Evolutionary conservation across 2,113 vertebrate species (phyloP), one percentile per base, ranked within the genome.

Genomic region (Alaudala cheleensis): DNA sequence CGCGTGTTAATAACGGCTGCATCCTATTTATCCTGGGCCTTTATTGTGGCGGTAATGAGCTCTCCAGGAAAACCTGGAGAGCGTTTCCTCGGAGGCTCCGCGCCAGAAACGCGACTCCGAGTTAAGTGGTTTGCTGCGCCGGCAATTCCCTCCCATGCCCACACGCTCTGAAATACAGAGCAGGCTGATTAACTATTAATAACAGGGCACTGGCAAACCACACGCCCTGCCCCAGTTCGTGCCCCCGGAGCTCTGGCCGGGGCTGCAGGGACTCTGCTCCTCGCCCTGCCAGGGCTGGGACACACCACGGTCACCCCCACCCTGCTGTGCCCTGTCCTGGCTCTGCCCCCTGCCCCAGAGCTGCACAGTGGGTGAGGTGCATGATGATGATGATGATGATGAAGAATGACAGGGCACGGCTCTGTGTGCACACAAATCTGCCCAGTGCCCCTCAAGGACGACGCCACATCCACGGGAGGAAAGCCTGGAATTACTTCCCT

Each of bases 31-130:
- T 94, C 93, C 84, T 10, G 88, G 93, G 81, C 92, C 88, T 81
- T 83, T 51, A 90, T 78, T 97, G 97, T 93, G 91, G 95, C 89
- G 14, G 70, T 81, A 89, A 87, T 56, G 90, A 97, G 95, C 97
- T 96, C 86, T 97, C 97, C 93, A 97, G 93, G 94, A 91, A 95
- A 89, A 45, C 72, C 89, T 96, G 85, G 96, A 97, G 81, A 93
- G 82, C 74, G 33, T 86, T 80, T 82, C 90, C 88, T 85, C 33
- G 6, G 82, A 74, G 96, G 90, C 92, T 62, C 66, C 50, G 83
- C 62, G 94, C 96, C 95, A 96, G 96, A 61, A 94, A 66, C 45
- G 58, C 91, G 80, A 69, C 93, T 84, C 62, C 8, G 8, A 95
- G 78, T 73, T 95, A 74, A 96, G 89, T 80, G 84, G 50, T 92